phyloP scores from a whole-genome alignment of 2,113 vertebrate genomes.

The Phrynocephalus versicolor region DNA sequence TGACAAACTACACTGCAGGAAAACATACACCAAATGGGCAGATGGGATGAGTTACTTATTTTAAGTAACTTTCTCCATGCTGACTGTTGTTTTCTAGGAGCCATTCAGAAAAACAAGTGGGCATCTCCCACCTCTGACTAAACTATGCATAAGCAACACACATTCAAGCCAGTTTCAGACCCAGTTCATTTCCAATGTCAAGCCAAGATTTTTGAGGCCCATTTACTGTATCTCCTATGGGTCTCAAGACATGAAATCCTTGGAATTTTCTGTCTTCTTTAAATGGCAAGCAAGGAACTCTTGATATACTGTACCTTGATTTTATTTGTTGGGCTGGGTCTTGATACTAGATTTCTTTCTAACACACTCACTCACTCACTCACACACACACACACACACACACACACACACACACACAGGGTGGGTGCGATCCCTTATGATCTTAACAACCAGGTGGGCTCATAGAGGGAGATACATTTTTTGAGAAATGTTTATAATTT shows the following conservation, averaged over 20 bases:
- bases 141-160: not conserved
- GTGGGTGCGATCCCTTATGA: too few species aligned
- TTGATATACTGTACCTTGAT: not conserved
- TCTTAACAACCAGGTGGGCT: too few species aligned
- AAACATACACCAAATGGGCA: not conserved
- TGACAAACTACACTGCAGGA: not conserved
- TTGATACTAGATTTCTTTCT: not conserved
- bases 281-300: not conserved
- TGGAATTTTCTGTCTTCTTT: not conserved
- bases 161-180: not conserved
- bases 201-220: not conserved
- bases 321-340: not conserved
- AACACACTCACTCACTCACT: too few species aligned
- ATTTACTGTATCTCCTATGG: not conserved
- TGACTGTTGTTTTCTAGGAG: too few species aligned
- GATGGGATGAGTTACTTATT: too few species aligned
- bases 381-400: too few species aligned
- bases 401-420: too few species aligned
- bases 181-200: not conserved
- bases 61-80: too few species aligned
- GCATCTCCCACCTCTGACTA: too few species aligned
- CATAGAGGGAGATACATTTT: too few species aligned
- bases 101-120: too few species aligned
- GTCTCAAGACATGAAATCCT: not conserved
- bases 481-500: too few species aligned